Evolutionary conservation across 1,140 invertebrate species (phyloP).

Genomic region (Rhagoletis zephyria): DNA sequence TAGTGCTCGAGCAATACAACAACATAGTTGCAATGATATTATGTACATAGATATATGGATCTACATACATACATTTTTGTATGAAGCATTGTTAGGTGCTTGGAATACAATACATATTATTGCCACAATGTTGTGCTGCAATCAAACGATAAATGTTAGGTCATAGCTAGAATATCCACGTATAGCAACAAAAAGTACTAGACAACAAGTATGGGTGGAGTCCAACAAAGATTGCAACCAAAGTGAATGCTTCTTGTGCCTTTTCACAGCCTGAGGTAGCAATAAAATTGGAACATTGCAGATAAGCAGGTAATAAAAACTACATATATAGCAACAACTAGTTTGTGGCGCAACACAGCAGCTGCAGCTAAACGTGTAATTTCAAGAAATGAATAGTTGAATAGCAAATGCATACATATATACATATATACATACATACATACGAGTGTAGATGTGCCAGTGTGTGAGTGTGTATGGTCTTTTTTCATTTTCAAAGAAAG

Average conservation of each 20-base stretch:
- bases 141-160: slow-evolving; percentile 37
- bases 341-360: slow-evolving; percentile 1
- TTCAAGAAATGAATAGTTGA: slow-evolving; percentile 24
- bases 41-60: neutral
- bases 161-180: neutral
- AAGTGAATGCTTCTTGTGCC: neutral
- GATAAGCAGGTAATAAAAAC: slow-evolving; percentile 51
- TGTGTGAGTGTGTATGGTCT: neutral
- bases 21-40: neutral
- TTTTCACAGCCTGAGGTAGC: slow-evolving; percentile 15
- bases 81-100: neutral
- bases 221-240: slow-evolving; percentile 18
- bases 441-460: neutral
- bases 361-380: slow-evolving; percentile 15
- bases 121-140: slow-evolving; percentile 15
- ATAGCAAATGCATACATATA: neutral
- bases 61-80: neutral
- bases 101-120: neutral
- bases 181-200: neutral
- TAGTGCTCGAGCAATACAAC: neutral
- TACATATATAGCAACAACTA: neutral
- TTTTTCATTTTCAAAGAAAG: neutral
- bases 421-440: neutral
- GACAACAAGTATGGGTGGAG: neutral
- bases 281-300: slow-evolving; percentile 51